Evolutionary conservation across 2,888 invertebrate species (phyloP).

Genomic region (Muscina levida): DNA sequence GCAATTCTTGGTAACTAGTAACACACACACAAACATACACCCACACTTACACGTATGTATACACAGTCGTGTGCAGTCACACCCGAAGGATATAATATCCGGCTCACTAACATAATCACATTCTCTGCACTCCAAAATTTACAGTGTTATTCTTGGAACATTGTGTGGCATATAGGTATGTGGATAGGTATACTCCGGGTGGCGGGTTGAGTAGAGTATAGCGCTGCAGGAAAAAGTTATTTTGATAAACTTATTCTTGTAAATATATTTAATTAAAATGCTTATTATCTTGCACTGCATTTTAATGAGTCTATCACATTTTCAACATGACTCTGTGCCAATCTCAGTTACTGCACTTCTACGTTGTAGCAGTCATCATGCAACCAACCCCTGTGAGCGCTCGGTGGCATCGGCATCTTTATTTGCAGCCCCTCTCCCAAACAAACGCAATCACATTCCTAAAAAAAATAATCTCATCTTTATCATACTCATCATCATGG

Average conservation of each 20-base stretch:
- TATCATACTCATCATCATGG: slow-evolving; percentile 22
- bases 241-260: slow-evolving; percentile 79
- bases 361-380: slow-evolving; percentile 20
- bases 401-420: neutral
- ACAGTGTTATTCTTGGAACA: slow-evolving; percentile 6
- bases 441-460: slow-evolving; percentile 3
- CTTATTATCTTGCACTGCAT: slow-evolving; percentile 69
- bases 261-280: slow-evolving; percentile 76
- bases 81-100: slow-evolving; percentile 26
- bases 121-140: neutral
- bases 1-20: neutral
- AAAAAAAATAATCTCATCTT: slow-evolving; percentile 23
- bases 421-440: neutral
- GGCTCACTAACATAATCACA: slow-evolving; percentile 20
- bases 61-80: neutral
- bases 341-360: slow-evolving; percentile 18
- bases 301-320: slow-evolving; percentile 73
- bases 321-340: slow-evolving; percentile 60
- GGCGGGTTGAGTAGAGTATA: neutral
- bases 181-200: neutral
- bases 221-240: slow-evolving; percentile 64
- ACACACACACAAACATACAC: too few relatives aligned
- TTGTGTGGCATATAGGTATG: neutral
- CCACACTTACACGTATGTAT: too few relatives aligned
- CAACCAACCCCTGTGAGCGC: neutral